A percentile compares a stretch with the other conserved stretches of the same genome.
phyloP scores from a whole-genome alignment of 2,113 vertebrate genomes.

The Rhinolophus sinicus region DNA sequence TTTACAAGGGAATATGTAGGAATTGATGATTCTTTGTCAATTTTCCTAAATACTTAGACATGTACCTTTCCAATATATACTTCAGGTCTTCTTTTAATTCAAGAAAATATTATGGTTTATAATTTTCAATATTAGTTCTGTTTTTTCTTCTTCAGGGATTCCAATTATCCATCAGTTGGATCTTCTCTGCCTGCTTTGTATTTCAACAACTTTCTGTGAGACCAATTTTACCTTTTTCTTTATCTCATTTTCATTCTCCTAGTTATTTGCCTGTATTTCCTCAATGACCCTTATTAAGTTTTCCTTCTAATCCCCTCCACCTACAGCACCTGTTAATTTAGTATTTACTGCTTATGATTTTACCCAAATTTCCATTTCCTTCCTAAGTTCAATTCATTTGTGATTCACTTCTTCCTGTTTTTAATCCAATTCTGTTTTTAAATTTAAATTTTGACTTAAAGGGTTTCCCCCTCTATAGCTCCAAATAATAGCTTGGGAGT shows the following conservation, averaged over 20 bases:
- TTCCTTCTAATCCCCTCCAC: not conserved
- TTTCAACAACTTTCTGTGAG: not conserved
- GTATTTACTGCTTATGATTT: not conserved
- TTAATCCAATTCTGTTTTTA: not conserved
- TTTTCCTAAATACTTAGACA: not conserved
- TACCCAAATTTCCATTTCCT: not conserved
- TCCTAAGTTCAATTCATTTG: not conserved
- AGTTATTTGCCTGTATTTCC: not conserved
- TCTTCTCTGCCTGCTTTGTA: not conserved
- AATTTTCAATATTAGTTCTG: not conserved
- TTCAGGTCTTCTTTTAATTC: not conserved
- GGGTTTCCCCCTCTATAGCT: rapidly evolving
- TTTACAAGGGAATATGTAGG: not conserved
- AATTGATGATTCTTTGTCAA: not conserved
- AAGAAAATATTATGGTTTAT: not conserved
- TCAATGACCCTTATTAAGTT: not conserved
- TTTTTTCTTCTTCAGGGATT: not conserved
- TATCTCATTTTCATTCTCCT: not conserved
- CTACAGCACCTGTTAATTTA: not conserved
- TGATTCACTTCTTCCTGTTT: not conserved
- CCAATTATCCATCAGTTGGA: not conserved
- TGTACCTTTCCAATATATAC: not conserved
- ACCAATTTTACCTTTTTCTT: not conserved
- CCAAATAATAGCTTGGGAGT: not conserved
- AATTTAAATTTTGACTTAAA: not conserved